Evolutionary conservation across 2,113 vertebrate species (phyloP).

Genomic region (Pteropus alecto): DNA sequence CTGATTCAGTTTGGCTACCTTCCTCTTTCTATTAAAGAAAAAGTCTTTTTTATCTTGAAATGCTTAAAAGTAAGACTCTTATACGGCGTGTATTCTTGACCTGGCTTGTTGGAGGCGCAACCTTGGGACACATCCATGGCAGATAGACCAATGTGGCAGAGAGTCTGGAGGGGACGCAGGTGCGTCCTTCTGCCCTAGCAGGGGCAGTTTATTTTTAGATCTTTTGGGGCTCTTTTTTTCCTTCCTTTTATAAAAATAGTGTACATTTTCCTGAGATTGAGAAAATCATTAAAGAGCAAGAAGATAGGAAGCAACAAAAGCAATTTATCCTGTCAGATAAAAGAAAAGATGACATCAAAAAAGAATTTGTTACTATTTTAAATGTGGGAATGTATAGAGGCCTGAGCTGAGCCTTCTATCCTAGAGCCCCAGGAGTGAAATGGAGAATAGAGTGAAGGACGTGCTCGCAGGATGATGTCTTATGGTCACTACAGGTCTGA

Average conservation of each 20-base stretch:
- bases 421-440: too few species aligned
- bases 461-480: too few species aligned
- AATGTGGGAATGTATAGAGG: accelerated
- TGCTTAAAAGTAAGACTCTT: background rate
- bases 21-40: background rate
- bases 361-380: background rate
- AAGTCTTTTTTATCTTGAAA: background rate
- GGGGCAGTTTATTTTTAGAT: background rate
- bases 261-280: background rate
- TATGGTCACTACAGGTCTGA: too few species aligned
- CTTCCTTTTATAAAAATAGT: background rate
- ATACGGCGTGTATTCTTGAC: background rate
- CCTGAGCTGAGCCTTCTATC: too few species aligned
- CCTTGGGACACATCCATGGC: accelerated
- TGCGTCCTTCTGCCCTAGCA: background rate
- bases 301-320: background rate
- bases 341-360: background rate
- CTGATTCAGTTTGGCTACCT: background rate
- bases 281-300: background rate
- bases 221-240: background rate
- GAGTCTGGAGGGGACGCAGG: background rate
- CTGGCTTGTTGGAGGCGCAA: background rate
- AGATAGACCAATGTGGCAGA: accelerated
- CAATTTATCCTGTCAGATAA: background rate
- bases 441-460: background rate